Evolutionary conservation across 2,113 vertebrate genomes (phyloP), one percentile per base, ranked within the genome.

Genomic region (Colius striatus): DNA sequence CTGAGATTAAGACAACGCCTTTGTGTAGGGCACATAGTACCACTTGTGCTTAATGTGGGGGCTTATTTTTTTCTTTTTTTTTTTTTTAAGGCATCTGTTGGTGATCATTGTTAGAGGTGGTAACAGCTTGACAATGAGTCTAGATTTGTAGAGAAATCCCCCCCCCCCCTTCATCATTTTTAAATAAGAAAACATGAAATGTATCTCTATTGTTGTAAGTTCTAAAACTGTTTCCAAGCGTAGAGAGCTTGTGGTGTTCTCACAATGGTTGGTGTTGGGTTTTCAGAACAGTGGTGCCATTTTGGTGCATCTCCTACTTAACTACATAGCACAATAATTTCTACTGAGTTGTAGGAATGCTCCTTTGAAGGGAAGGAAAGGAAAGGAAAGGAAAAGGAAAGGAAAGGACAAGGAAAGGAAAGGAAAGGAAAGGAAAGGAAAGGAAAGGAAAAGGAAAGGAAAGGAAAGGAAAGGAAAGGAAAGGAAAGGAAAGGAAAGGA

Each of bases 11-110:
- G 63, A 13, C 25, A 60, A 3, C 13, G 14, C 5, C 47, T 18
- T 67, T 53, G 19, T 87, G 34, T 57, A 57, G 60, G 57, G 26
- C 16, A 22, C 11, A 0, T 32, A 12, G 26, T 50, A 27, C 16
- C 7, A 22, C 23, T 53, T 76, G 11, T 0, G 7, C 47, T 80
- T 92, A 62, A 80, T 25, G 1, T 0, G 0, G 36, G 27, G 21
- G 21, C 22, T 30, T 34, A 13, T n/a, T n/a, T n/a, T n/a, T 2
- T 84, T 25, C 17, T 36, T 4, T 51, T 68, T 25, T n/a, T 47
- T 50, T 66, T 60, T n/a, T 73, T 23, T 22, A 74, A 74, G 73
- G 19, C 29, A 68, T 16, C 29, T 68, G 7, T 41, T 60, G 18
- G 6, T 71, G 29, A 4, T 78, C 53, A 22, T 38, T 72, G 23